These are phyloP conservation scores for Zosterops lateralis DNA, from an alignment of 2,113 vertebrate species.

Conservation along the genomic window DNA sequence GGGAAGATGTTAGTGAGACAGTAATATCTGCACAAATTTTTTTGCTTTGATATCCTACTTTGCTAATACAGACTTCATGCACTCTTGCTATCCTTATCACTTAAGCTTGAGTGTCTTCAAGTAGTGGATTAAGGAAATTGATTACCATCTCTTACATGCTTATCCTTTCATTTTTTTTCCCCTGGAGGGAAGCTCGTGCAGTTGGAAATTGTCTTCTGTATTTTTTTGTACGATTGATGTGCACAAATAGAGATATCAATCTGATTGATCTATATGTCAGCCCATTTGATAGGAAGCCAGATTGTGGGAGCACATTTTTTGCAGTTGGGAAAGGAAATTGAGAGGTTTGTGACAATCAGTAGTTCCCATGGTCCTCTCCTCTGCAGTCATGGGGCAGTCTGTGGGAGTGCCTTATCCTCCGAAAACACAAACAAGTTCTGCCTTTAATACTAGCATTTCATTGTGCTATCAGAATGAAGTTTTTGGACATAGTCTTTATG, in stretches of 20 bases:
- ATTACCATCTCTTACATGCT: neutral
- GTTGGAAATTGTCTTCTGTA: neutral
- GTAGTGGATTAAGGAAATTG: conserved; percentile 23
- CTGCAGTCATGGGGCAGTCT: neutral
- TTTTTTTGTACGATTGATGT: neutral
- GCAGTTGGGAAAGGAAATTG: neutral
- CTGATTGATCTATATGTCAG: neutral
- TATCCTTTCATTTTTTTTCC: neutral
- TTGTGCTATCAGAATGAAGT: neutral
- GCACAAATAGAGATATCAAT: neutral
- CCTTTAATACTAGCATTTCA: neutral
- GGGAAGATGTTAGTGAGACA: neutral
- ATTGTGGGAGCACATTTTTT: neutral
- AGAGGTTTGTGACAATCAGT: neutral
- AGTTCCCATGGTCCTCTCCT: neutral
- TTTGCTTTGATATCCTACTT: conserved; percentile 9
- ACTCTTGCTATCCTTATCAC: neutral
- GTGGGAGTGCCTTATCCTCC: neutral
- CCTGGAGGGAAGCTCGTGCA: neutral
- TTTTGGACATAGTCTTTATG: neutral
- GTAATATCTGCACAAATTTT: neutral
- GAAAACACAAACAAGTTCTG: neutral
- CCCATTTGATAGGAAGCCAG: neutral
- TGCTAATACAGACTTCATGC: neutral
- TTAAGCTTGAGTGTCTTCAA: conserved; percentile 8